phyloP scores from a whole-genome alignment of 1,140 invertebrate species.

The Euwallacea fornicatus region DNA sequence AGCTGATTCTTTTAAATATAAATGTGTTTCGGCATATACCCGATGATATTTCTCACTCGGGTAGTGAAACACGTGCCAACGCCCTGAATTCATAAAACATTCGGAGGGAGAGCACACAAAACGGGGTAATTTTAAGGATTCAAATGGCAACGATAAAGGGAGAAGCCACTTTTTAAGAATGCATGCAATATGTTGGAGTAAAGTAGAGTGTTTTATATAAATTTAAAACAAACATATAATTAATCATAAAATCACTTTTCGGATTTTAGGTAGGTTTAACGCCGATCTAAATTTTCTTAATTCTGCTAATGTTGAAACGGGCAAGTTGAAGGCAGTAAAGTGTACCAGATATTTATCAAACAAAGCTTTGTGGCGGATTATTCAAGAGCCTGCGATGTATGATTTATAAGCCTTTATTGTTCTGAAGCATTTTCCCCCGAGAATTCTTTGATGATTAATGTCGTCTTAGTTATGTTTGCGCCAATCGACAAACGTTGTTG shows the following conservation, averaged over 20 bases:
- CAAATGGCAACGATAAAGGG: conserved; percentile 5
- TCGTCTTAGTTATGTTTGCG: conserved; percentile 9
- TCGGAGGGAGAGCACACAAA: conserved; percentile 2
- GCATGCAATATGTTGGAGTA: too few species aligned
- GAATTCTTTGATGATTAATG: conserved; percentile 12
- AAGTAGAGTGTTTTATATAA: too few species aligned
- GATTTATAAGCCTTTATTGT: conserved; percentile 13
- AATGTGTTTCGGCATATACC: conserved; percentile 13
- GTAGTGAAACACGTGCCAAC: conserved; percentile 6
- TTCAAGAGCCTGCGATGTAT: conserved; percentile 9
- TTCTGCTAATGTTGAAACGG: neutral
- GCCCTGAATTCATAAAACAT: conserved; percentile 17
- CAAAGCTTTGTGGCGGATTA: conserved; percentile 8
- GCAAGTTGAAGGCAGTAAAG: neutral
- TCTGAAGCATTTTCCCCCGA: neutral
- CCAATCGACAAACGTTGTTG: neutral
- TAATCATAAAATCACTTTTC: too few species aligned
- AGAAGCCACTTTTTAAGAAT: neutral
- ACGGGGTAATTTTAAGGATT: conserved; percentile 4
- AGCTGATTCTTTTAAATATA: conserved; percentile 22
- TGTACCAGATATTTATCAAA: conserved; percentile 11
- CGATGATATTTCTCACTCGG: conserved; percentile 13
- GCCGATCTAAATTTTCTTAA: neutral
- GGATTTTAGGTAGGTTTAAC: too few species aligned
- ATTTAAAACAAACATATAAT: too few species aligned